These are phyloP conservation scores for Scartelaos histophorus DNA, from an alignment of 2,113 vertebrate genomes.

Conservation along the genomic window DNA sequence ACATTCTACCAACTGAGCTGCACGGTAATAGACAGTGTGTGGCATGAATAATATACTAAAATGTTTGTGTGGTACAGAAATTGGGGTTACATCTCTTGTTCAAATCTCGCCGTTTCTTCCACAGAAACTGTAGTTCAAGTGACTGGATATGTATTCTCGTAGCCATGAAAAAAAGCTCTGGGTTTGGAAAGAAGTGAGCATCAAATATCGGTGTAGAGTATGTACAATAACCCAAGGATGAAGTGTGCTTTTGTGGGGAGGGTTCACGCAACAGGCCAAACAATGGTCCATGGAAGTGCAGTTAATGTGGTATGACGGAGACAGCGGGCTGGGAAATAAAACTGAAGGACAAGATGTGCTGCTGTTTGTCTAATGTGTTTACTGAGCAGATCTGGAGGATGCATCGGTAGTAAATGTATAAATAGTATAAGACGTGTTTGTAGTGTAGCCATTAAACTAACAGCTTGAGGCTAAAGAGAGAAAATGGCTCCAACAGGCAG, in stretches of 20 bases:
- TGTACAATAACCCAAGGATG: background rate
- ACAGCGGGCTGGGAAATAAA: conserved; percentile 4
- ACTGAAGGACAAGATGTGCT: conserved; percentile 5
- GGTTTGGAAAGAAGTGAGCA: background rate
- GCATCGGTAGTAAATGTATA: background rate
- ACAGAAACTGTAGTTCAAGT: too few relatives aligned
- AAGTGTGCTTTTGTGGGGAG: background rate
- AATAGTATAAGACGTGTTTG: background rate
- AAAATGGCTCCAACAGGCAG: background rate
- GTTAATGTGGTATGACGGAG: conserved; percentile 9
- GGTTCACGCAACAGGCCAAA: background rate
- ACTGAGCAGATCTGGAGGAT: background rate
- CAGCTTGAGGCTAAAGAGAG: background rate
- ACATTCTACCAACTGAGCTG: too few relatives aligned
- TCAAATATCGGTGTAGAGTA: background rate
- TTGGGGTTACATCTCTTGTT: too few relatives aligned
- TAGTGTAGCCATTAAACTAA: background rate
- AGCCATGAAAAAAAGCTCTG: background rate
- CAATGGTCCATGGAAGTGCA: background rate
- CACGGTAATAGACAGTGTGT: too few relatives aligned
- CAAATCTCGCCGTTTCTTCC: too few relatives aligned
- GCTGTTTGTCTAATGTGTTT: background rate
- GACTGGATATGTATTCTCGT: background rate
- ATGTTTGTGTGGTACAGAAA: too few relatives aligned
- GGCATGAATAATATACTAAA: too few relatives aligned